A percentile compares a stretch with the other conserved stretches of the same genome.
Evolutionary conservation across 2,113 vertebrate genomes (phyloP).

Genomic region (Meleagris gallopavo): DNA sequence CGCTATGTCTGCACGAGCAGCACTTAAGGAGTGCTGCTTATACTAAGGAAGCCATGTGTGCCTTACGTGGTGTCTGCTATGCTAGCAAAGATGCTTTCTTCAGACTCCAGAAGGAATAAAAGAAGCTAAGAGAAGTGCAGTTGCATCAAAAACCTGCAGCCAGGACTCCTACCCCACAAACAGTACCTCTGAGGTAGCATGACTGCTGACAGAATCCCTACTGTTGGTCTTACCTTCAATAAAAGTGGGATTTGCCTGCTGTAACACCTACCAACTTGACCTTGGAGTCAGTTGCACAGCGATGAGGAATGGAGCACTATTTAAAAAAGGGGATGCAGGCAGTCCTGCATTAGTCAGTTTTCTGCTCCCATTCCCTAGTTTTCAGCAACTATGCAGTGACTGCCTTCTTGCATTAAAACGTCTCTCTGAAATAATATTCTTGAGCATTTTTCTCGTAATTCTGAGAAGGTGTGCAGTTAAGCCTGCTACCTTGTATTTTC

Average conservation of each 20-base stretch:
- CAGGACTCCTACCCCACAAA: too few relatives aligned
- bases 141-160: neutral
- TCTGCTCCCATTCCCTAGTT: neutral
- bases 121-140: neutral
- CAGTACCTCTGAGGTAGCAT: neutral
- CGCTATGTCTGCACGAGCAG: neutral
- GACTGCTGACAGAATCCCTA: neutral
- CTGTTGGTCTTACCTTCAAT: neutral
- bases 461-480: neutral
- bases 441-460: neutral
- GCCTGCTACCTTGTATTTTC: neutral
- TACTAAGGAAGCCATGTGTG: neutral
- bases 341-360: too few relatives aligned
- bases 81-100: neutral
- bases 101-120: neutral
- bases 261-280: neutral
- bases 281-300: neutral
- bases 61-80: neutral
- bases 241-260: neutral
- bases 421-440: neutral
- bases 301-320: accelerated
- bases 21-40: neutral
- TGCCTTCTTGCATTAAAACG: neutral
- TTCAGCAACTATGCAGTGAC: neutral
- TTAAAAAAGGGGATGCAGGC: accelerated